These are phyloP conservation scores for Carcinoscorpius rotundicauda DNA, from an alignment of 1,140 invertebrate genomes.

Conservation along the genomic window DNA sequence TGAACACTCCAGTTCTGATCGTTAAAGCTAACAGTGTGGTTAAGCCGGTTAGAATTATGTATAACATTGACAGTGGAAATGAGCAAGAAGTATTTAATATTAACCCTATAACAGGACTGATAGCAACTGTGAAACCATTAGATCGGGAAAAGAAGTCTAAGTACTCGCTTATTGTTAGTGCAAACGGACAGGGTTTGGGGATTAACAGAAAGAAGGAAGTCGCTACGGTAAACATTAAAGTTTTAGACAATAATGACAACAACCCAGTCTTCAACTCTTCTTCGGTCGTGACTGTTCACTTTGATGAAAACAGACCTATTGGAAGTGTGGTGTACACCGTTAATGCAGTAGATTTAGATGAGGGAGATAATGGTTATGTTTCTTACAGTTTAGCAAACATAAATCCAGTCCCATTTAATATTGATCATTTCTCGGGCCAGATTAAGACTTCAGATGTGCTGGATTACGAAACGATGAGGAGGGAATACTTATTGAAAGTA, in stretches of 20 bases:
- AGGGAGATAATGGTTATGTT: constrained; percentile 89
- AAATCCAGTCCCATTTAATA: constrained; percentile 76
- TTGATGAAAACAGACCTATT: constrained; percentile 74
- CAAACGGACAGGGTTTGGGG: constrained; percentile 58
- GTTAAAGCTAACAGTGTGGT: constrained; percentile 44
- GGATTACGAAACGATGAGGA: constrained; percentile 79
- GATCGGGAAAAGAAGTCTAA: constrained; percentile 79
- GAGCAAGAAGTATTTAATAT: constrained; percentile 75
- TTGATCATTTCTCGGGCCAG: constrained; percentile 86
- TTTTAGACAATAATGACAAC: constrained; percentile 84
- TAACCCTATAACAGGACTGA: constrained; percentile 73
- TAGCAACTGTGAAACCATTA: constrained; percentile 67
- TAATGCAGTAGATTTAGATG: constrained; percentile 72
- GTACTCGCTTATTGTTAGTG: constrained; percentile 82
- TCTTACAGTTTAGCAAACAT: constrained; percentile 82
- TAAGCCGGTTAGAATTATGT: constrained; percentile 68
- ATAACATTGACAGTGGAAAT: constrained; percentile 85
- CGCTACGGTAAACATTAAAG: constrained; percentile 74
- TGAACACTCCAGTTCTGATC: constrained; percentile 59
- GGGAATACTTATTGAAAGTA: constrained; percentile 58
- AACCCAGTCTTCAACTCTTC: constrained; percentile 64
- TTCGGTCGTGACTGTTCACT: constrained; percentile 27
- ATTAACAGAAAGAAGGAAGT: constrained; percentile 46
- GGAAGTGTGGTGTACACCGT: constrained; percentile 70
- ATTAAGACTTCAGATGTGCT: constrained; percentile 66